Conservation (phyloP, 2,113 vertebrate species). For the Microtus richardsoni region DNA sequence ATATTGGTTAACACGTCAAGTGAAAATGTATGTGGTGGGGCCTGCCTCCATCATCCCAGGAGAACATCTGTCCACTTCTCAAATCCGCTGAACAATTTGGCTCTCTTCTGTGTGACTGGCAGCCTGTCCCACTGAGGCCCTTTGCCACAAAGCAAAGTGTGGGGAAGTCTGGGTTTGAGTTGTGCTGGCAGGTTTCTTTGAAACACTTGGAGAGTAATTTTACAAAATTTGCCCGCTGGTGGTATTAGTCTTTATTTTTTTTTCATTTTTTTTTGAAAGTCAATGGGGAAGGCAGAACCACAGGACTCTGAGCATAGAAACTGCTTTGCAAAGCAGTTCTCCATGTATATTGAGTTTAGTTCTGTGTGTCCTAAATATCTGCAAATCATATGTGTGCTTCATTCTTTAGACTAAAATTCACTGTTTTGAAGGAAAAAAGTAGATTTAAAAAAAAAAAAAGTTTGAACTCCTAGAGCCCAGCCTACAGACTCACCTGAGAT, state of each 20-base stretch:
- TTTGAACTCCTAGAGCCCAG: neutral
- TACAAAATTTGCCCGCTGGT: constrained; percentile 64
- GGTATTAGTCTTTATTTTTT: constrained; percentile 75
- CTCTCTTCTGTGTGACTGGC: constrained; percentile 68
- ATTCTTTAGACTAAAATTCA: neutral
- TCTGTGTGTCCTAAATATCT: neutral
- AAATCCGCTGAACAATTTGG: constrained; percentile 76
- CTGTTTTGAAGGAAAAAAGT: neutral
- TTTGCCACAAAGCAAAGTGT: constrained; percentile 60
- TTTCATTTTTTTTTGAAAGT: constrained; percentile 69
- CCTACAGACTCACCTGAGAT: neutral
- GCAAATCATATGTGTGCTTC: neutral
- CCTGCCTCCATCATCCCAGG: constrained; percentile 75
- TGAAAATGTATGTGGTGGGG: constrained; percentile 76
- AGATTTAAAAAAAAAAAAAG: neutral
- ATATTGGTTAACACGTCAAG: constrained; percentile 80
- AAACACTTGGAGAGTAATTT: constrained; percentile 74
- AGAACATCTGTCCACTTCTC: constrained; percentile 62
- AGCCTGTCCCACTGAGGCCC: constrained; percentile 74
- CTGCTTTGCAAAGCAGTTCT: constrained; percentile 16
- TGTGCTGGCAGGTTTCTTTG: constrained; percentile 77
- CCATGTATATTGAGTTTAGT: neutral
- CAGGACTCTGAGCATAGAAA: constrained; percentile 6
- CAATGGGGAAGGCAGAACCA: neutral
- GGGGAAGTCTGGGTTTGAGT: constrained; percentile 76